phyloP scores from a whole-genome alignment of 2,113 vertebrate genomes.

The Oceanites oceanicus region DNA sequence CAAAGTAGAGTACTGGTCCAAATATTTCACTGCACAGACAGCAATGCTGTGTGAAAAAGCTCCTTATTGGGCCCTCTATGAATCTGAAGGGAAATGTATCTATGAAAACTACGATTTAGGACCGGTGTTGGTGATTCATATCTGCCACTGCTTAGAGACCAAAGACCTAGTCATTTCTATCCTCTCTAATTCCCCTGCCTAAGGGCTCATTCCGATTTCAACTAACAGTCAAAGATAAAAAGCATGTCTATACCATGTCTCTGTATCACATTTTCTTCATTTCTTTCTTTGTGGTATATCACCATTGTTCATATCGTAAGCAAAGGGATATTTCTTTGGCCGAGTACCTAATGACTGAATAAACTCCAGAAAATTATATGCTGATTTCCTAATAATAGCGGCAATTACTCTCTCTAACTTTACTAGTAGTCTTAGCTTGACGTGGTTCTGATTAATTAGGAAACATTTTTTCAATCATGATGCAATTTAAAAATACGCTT shows the following conservation, averaged over 20 bases:
- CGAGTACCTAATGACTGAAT: neutral
- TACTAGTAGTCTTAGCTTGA: neutral
- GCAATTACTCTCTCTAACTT: neutral
- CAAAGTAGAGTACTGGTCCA: neutral
- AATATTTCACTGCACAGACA: neutral
- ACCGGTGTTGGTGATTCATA: fast-evolving
- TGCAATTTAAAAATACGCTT: neutral
- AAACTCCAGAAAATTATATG: neutral
- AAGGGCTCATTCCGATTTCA: neutral
- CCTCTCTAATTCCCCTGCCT: neutral
- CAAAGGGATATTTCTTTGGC: neutral
- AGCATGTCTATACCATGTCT: fast-evolving
- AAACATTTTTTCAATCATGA: slow-evolving; percentile 4
- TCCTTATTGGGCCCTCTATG: neutral
- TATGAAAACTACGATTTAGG: neutral
- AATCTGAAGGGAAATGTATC: neutral
- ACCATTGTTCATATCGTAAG: neutral
- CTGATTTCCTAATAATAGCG: neutral
- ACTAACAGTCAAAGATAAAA: neutral
- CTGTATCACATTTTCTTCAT: fast-evolving
- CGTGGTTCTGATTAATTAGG: slow-evolving; percentile 22
- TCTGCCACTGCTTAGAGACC: neutral
- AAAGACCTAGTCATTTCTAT: neutral
- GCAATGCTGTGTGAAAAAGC: neutral
- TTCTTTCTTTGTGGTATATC: neutral